Base-by-base conservation (phyloP, 2,888 invertebrate species). In the Brassicogethes aeneus region DNA sequence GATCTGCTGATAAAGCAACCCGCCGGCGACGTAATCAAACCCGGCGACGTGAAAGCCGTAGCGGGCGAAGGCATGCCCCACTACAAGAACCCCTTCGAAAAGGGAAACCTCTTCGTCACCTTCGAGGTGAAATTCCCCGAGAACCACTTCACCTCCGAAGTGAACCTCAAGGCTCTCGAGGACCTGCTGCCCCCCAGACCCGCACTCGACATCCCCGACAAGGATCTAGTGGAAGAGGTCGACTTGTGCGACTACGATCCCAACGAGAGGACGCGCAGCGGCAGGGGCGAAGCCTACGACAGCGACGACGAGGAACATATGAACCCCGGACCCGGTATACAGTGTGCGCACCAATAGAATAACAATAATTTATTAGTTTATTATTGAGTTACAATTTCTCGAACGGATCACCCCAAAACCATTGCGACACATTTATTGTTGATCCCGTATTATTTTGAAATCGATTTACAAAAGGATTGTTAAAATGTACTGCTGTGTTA, bases 41-140 rank as follows among this genome's bases (percentile, higher is more conserved):
- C 91, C 39, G 88, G 87, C 64, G 77, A 78, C 59, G 68, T 86
- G 2, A 87, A 85, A 64, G 80, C 82, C 46, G 79, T 95, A 41
- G 71, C 72, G 46, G 85, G 83, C 3, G 91, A 93, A 68, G 95
- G 95, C 15, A 95, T 95, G 93, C 95, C 95, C 1, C 73, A 79
- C 29, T 80, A 80, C 57, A 85, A 83, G 62, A 85, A 85, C 66
- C 88, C 90, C 3, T 85, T 85, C 64, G 85, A 89, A 56, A 84
- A 80, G 62, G 95, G 95, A 39, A 85, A 90, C 66, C 71, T 96
- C 37, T 85, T 85, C 60, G 77, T 95, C 41, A 84, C 85, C 55
- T 93, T 96, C 72, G 80, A 82, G 56, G 81, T 95, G 39, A 75
- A 76, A 45, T 94, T 94, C 69, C 95, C 95, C 32, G 76, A 78